Percentiles rank a stretch among this genome's conserved stretches.
Evolutionary conservation across 1,140 invertebrate species (phyloP).

Genomic region (Magallana gigas): DNA sequence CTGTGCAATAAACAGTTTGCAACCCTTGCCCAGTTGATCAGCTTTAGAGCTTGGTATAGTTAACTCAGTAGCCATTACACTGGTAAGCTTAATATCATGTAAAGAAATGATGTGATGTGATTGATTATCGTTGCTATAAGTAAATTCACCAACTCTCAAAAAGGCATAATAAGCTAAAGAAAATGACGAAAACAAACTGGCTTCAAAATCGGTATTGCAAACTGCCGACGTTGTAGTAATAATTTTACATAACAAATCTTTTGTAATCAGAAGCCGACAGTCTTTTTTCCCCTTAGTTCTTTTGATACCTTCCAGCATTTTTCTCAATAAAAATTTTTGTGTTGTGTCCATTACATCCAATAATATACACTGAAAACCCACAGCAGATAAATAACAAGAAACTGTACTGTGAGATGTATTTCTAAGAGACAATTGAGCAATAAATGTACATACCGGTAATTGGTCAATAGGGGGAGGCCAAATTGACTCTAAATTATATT

Average conservation of each 20-base stretch:
- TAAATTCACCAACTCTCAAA: too few relatives aligned
- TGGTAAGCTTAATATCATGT: neutral
- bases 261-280: neutral
- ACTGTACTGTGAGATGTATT: neutral
- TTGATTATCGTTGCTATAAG: too few relatives aligned
- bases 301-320: neutral
- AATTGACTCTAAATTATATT: neutral
- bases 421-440: neutral
- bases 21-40: neutral
- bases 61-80: neutral
- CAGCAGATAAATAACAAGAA: neutral
- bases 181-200: neutral
- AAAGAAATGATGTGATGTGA: too few relatives aligned
- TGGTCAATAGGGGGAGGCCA: neutral
- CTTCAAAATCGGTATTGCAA: neutral
- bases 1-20: too few relatives aligned
- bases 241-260: conserved; percentile 1
- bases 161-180: too few relatives aligned
- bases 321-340: neutral
- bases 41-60: neutral
- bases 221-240: too few relatives aligned
- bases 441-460: neutral
- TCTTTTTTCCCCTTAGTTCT: neutral
- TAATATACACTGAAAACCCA: neutral
- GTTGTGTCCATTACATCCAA: neutral